A percentile compares a stretch with the other conserved stretches of the same genome.
Evolutionary conservation across 1,140 invertebrate species (phyloP).

Genomic region (Oedothorax gibbosus): DNA sequence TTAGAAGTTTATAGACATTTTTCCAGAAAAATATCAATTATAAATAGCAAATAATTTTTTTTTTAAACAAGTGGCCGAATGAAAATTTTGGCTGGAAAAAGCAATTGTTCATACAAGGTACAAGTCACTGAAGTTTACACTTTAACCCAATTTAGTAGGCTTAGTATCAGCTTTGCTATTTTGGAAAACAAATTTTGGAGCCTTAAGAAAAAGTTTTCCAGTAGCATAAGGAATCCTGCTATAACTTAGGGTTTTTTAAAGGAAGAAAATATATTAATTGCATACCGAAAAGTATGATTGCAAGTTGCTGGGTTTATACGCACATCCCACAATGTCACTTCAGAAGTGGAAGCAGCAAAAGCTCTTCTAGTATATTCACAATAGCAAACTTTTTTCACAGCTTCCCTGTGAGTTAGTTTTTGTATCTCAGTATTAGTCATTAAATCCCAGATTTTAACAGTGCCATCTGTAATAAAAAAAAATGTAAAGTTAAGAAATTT

Average conservation of each 20-base stretch:
- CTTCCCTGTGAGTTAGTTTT: slow-evolving; percentile 79
- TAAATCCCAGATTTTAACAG: slow-evolving; percentile 88
- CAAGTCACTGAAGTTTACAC: too few relatives aligned
- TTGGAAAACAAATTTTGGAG: too few relatives aligned
- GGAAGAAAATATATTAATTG: neutral
- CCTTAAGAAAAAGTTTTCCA: too few relatives aligned
- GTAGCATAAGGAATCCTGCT: neutral
- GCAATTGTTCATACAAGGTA: too few relatives aligned
- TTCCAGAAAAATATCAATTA: too few relatives aligned
- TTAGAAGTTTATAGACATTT: too few relatives aligned
- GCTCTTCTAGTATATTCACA: slow-evolving; percentile 75
- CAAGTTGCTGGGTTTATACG: slow-evolving; percentile 74
- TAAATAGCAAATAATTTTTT: too few relatives aligned
- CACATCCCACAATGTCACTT: slow-evolving; percentile 86
- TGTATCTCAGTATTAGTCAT: slow-evolving; percentile 78
- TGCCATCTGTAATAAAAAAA: slow-evolving; percentile 77
- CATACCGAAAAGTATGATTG: slow-evolving; percentile 76
- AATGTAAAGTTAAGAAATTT: neutral
- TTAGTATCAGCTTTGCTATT: too few relatives aligned
- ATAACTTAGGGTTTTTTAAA: neutral
- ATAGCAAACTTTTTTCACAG: slow-evolving; percentile 81
- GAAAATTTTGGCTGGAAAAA: too few relatives aligned
- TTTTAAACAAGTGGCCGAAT: too few relatives aligned
- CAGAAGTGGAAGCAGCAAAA: slow-evolving; percentile 83
- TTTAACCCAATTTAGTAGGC: too few relatives aligned